phyloP scores from a whole-genome alignment of 2,113 vertebrate genomes.

The Merops nubicus region DNA sequence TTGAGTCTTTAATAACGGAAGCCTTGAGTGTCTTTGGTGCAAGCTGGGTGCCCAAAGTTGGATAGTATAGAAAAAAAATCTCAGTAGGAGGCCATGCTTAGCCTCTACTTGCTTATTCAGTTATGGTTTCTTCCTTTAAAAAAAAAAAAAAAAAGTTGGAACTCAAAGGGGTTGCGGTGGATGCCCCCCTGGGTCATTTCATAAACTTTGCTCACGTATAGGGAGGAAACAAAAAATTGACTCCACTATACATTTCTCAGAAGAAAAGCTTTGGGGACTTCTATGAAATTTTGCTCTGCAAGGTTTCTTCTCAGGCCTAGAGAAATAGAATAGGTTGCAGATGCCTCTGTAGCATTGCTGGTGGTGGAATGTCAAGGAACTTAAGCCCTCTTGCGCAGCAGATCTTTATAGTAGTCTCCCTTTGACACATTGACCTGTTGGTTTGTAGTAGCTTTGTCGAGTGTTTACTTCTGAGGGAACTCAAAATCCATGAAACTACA shows the following conservation, averaged over 20 bases:
- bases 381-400: not conserved
- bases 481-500: not conserved
- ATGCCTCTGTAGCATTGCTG: not conserved
- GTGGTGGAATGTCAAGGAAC: fast-evolving
- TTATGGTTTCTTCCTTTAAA: not conserved
- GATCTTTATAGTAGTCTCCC: not conserved
- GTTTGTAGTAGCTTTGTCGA: not conserved
- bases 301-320: not conserved
- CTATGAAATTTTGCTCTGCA: not conserved
- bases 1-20: not conserved
- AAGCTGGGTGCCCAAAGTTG: not conserved
- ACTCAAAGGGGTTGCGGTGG: not conserved
- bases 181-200: not conserved
- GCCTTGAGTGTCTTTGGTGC: not conserved
- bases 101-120: not conserved
- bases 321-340: not conserved
- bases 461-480: not conserved
- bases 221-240: not conserved
- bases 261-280: not conserved
- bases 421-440: not conserved
- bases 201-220: not conserved
- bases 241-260: not conserved
- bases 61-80: not conserved
- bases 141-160: not conserved
- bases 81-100: not conserved